A percentile compares a stretch with the other conserved stretches of the same genome.
Conservation (phyloP, 2,113 vertebrate species). For the Bothrops jararaca region DNA sequence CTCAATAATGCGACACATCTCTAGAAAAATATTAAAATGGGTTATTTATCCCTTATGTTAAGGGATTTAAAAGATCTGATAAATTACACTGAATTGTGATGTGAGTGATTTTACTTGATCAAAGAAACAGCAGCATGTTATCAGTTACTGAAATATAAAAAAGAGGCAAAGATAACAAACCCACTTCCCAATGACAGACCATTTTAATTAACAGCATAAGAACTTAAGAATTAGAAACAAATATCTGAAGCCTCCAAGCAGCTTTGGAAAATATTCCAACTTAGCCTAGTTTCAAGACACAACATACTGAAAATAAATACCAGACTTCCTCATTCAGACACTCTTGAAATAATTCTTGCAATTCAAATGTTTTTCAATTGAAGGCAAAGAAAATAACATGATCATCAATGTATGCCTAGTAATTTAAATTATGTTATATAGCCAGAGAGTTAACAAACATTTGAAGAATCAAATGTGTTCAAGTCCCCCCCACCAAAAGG, state of each 20-base stretch:
- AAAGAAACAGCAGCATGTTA: background rate
- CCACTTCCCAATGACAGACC: background rate
- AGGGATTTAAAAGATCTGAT: background rate
- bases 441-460: background rate
- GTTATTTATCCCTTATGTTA: background rate
- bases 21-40: background rate
- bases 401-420: background rate
- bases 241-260: background rate
- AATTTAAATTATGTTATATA: background rate
- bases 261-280: background rate
- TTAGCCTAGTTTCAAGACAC: background rate
- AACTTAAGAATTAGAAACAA: background rate
- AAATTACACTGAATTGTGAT: background rate
- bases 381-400: background rate
- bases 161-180: background rate
- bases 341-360: background rate
- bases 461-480: background rate
- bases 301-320: conserved; percentile 13
- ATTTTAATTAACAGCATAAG: background rate
- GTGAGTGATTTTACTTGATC: background rate
- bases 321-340: background rate
- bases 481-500: background rate
- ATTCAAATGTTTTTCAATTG: background rate
- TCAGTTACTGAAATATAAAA: background rate
- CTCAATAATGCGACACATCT: background rate